Conservation (phyloP, 2,888 invertebrate genomes). For the Acrobasis suavella region DNA sequence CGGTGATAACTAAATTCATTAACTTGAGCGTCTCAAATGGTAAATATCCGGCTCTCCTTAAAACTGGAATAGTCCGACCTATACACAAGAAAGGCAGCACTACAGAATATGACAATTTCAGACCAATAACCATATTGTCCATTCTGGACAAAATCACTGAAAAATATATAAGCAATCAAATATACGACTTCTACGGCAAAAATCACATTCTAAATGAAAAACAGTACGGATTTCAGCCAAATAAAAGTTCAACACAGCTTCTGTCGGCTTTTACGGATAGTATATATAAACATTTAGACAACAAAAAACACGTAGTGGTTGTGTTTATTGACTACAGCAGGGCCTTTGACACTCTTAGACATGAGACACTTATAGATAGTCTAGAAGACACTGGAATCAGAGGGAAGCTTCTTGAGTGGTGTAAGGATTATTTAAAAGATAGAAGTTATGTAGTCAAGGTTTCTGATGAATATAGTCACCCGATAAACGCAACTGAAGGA, state of each 20-base stretch:
- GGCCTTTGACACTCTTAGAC: constrained; percentile 26
- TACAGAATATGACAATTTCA: too few relatives aligned
- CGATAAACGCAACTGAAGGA: constrained; percentile 23
- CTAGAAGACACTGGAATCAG: constrained; percentile 28
- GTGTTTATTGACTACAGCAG: constrained; percentile 30
- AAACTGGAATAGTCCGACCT: too few relatives aligned
- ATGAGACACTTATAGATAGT: constrained; percentile 19
- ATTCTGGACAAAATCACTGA: too few relatives aligned
- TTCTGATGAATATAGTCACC: constrained; percentile 22
- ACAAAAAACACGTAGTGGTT: constrained; percentile 21
- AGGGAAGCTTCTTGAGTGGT: constrained; percentile 30
- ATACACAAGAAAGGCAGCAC: too few relatives aligned
- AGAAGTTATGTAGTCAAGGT: constrained; percentile 27
- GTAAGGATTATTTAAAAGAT: constrained; percentile 26
- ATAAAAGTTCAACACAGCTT: constrained; percentile 19
- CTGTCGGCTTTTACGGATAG: constrained; percentile 19
- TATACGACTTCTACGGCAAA: constrained; percentile 11
- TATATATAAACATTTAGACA: constrained; percentile 18
- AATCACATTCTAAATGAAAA: constrained; percentile 16
- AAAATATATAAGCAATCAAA: constrained; percentile 18
- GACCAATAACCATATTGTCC: too few relatives aligned
- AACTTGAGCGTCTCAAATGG: too few relatives aligned
- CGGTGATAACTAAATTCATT: constrained; percentile 21
- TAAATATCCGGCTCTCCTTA: too few relatives aligned
- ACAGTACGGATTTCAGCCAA: constrained; percentile 22